phyloP scores from a whole-genome alignment of 2,888 invertebrate species.

The Thymelicus sylvestris region DNA sequence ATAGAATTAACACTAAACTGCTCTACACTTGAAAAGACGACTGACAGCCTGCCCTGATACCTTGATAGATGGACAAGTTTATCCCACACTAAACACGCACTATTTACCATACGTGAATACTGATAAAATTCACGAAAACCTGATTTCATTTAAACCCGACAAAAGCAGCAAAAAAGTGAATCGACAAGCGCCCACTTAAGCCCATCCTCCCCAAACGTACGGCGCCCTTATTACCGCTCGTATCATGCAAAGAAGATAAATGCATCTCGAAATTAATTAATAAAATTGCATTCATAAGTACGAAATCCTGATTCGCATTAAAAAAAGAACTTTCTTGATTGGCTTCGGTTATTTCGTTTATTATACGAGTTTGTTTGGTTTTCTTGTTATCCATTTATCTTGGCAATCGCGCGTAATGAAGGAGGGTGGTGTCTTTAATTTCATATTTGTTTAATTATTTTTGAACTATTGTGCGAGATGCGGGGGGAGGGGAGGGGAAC shows the following conservation, averaged over 20 bases:
- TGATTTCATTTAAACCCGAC: slow-evolving; percentile 8
- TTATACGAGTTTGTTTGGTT: slow-evolving; percentile 47
- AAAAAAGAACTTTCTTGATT: slow-evolving; percentile 60
- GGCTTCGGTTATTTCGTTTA: slow-evolving; percentile 54
- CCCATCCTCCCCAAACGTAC: slow-evolving; percentile 62
- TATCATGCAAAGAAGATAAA: slow-evolving; percentile 77
- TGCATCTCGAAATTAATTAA: slow-evolving; percentile 79
- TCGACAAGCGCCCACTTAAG: slow-evolving; percentile 48
- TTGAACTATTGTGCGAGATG: slow-evolving; percentile 14
- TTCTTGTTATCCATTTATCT: slow-evolving; percentile 49
- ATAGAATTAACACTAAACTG: neutral
- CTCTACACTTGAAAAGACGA: neutral
- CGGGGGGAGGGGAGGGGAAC: slow-evolving; percentile 14
- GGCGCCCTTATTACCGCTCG: slow-evolving; percentile 70
- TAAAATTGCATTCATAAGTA: slow-evolving; percentile 74
- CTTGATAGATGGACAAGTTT: neutral
- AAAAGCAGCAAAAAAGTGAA: slow-evolving; percentile 29
- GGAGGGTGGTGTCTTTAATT: slow-evolving; percentile 41
- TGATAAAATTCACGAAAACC: neutral
- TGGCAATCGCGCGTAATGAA: slow-evolving; percentile 43
- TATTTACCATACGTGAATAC: slow-evolving; percentile 8
- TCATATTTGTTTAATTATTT: slow-evolving; percentile 39
- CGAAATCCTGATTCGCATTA: slow-evolving; percentile 44
- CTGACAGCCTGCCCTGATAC: neutral
- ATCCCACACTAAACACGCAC: neutral